Percentiles rank a stretch among this genome's conserved stretches.
Conservation (phyloP, 2,888 invertebrate genomes). For the Metallyticus violacea region DNA sequence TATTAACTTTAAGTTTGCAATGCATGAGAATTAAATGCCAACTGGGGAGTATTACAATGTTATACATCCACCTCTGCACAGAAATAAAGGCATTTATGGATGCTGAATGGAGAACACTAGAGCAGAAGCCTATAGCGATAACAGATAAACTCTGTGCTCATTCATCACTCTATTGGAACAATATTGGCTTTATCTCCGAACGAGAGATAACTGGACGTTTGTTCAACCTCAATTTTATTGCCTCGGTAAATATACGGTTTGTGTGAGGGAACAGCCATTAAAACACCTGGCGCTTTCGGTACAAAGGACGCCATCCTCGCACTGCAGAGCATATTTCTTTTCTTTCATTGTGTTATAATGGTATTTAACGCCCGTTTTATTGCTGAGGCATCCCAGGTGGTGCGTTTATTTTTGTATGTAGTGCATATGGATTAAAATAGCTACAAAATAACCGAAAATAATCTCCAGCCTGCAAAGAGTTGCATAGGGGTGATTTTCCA, state of each 20-base stretch:
- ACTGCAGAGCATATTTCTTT: background rate
- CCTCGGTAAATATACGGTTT: background rate
- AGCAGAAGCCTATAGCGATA: background rate
- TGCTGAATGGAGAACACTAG: background rate
- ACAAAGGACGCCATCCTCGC: background rate
- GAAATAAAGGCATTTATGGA: background rate
- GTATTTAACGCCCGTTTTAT: background rate
- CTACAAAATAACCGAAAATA: too few species aligned
- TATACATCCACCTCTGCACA: background rate
- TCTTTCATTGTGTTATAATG: background rate
- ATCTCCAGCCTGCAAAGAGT: too few species aligned
- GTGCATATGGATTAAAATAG: too few species aligned
- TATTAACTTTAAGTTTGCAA: too few species aligned
- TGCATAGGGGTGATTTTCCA: too few species aligned
- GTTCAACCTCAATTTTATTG: background rate
- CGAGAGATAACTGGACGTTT: background rate
- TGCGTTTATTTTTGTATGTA: too few species aligned
- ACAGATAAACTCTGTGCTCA: background rate
- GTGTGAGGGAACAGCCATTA: background rate
- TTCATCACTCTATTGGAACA: background rate
- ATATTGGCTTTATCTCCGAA: background rate
- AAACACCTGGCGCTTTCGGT: background rate
- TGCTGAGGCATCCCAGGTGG: too few species aligned
- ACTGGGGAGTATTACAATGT: too few species aligned
- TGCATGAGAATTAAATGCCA: too few species aligned